A percentile compares a stretch with the other conserved stretches of the same genome.
These are phyloP conservation scores for Siphonodentalium dalli DNA, from an alignment of 2,888 invertebrate species.

Conservation along the genomic window DNA sequence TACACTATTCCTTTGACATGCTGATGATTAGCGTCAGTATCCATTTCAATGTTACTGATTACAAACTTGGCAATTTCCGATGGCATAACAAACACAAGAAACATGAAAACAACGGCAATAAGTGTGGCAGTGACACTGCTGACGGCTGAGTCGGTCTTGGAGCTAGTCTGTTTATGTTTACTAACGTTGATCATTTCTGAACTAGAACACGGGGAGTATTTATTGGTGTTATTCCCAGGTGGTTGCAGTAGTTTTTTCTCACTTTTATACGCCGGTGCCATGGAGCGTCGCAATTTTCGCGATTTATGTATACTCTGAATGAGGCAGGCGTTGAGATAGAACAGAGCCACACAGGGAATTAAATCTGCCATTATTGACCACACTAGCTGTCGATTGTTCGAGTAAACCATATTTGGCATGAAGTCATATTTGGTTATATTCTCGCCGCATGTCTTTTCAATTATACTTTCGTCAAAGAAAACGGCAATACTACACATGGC, in stretches of 20 bases:
- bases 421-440: constrained; percentile 34
- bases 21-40: too few relatives aligned
- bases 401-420: constrained; percentile 30
- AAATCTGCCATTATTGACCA: constrained; percentile 58
- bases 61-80: constrained; percentile 58
- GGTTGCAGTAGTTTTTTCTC: too few relatives aligned
- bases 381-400: constrained; percentile 39
- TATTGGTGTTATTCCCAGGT: too few relatives aligned
- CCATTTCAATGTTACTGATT: constrained; percentile 30
- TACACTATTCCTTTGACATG: too few relatives aligned
- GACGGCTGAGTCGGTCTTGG: constrained; percentile 50
- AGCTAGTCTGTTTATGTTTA: too few relatives aligned
- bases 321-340: constrained; percentile 57
- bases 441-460: constrained; percentile 27
- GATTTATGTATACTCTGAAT: constrained; percentile 47
- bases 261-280: constrained; percentile 39
- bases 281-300: constrained; percentile 46
- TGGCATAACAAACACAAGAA: constrained; percentile 58
- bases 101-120: constrained; percentile 57
- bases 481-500: constrained; percentile 46
- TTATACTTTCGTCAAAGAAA: constrained; percentile 43
- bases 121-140: constrained; percentile 60
- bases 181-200: too few relatives aligned
- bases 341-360: constrained; percentile 54
- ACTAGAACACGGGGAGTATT: too few relatives aligned